Evolutionary conservation across 2,797 vertebrate species (phyloP).

Genomic region (Alca torda): DNA sequence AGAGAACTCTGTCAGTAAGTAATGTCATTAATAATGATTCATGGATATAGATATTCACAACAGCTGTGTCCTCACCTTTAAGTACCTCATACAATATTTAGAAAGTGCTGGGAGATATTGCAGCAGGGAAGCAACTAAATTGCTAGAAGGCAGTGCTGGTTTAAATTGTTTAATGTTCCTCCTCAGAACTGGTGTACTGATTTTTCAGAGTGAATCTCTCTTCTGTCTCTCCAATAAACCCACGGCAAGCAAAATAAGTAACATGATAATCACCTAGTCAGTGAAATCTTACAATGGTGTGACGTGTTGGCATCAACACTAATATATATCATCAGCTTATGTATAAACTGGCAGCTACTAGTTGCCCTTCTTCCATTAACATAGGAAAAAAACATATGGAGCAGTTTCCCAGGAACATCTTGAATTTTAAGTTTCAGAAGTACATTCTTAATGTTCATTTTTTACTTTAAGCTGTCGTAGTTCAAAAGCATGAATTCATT

Average conservation of each 20-base stretch:
- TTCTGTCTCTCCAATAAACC: not conserved
- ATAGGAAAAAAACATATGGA: not conserved
- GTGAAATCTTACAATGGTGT: not conserved
- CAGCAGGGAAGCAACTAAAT: constrained; percentile 74
- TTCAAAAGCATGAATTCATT: not conserved
- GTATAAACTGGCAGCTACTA: not conserved
- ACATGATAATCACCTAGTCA: not conserved
- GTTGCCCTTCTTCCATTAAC: not conserved
- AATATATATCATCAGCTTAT: not conserved
- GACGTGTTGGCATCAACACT: not conserved
- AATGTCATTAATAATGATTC: constrained; percentile 74
- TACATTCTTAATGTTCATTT: not conserved
- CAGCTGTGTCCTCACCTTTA: constrained; percentile 77
- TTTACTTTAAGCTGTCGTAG: not conserved
- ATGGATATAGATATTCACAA: constrained; percentile 74
- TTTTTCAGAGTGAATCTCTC: constrained; percentile 38
- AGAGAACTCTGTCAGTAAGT: constrained; percentile 71
- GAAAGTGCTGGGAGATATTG: constrained; percentile 68
- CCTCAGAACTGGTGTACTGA: constrained; percentile 39
- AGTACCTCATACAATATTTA: constrained; percentile 78
- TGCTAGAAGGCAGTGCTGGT: constrained; percentile 62
- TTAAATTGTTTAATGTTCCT: constrained; percentile 68
- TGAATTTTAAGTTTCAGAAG: constrained; percentile 12
- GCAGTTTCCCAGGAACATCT: not conserved
- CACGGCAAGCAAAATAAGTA: constrained; percentile 12